These are phyloP conservation scores for Melanotaenia maccullochi DNA, from an alignment of 2,797 vertebrate genomes.

Conservation along the genomic window DNA sequence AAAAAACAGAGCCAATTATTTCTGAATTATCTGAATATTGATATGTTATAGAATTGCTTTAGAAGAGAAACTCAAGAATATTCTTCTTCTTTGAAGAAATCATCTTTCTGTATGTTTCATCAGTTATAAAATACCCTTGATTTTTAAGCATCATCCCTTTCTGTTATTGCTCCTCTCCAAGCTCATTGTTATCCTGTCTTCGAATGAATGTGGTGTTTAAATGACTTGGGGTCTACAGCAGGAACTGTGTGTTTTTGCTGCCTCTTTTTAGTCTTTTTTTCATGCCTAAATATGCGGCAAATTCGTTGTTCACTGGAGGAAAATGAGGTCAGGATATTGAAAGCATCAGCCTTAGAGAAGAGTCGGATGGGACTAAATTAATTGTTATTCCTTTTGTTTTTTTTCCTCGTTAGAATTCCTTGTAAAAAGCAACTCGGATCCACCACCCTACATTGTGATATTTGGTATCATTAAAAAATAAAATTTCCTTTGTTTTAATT, in stretches of 20 bases:
- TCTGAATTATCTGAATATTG: not conserved
- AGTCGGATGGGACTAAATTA: conserved; percentile 11
- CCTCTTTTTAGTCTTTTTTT: conserved; percentile 7
- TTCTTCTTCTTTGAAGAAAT: not conserved
- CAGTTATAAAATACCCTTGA: no score
- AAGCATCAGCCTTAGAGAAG: conserved; percentile 6
- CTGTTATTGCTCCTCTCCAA: no score
- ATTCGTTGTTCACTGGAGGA: conserved; percentile 13
- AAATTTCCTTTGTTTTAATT: not conserved
- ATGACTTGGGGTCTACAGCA: not conserved
- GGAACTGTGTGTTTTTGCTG: not conserved
- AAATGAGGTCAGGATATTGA: conserved; percentile 34
- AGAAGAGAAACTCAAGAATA: not conserved
- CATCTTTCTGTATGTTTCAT: not conserved
- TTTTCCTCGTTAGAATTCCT: not conserved
- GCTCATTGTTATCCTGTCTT: not conserved
- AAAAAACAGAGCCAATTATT: not conserved
- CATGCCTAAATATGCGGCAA: not conserved
- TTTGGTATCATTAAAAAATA: not conserved
- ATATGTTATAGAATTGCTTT: not conserved
- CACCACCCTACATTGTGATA: not conserved
- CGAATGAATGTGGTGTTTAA: not conserved
- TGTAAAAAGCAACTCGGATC: not conserved
- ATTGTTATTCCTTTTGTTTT: not conserved
- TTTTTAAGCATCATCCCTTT: no score